Conservation (phyloP, 2,888 invertebrate species). For the Troglohyphantes excavatus region DNA sequence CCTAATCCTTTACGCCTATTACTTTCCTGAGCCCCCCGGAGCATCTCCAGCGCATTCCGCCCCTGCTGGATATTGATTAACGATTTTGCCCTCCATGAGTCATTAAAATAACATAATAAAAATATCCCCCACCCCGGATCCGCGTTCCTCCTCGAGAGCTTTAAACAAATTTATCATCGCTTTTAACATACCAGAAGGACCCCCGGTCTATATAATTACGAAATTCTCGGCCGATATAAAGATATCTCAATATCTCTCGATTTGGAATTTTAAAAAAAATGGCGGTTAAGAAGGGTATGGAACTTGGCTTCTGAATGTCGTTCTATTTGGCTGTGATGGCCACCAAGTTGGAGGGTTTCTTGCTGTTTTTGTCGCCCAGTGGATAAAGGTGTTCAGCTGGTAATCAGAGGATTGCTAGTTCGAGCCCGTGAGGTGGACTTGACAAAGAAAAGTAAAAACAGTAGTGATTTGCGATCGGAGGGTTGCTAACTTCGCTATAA, state of each 20-base stretch:
- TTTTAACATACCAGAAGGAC: constrained; percentile 38
- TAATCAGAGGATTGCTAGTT: too few relatives aligned
- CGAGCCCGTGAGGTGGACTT: too few relatives aligned
- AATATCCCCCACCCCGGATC: constrained; percentile 4
- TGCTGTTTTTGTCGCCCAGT: too few relatives aligned
- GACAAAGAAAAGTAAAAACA: too few relatives aligned
- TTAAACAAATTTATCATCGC: constrained; percentile 69
- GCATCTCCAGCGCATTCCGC: neutral
- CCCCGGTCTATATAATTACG: constrained; percentile 52
- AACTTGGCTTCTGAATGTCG: too few relatives aligned
- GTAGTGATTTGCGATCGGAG: too few relatives aligned
- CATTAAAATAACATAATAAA: constrained; percentile 72
- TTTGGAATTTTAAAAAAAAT: too few relatives aligned
- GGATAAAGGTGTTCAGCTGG: too few relatives aligned
- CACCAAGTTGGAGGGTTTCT: too few relatives aligned
- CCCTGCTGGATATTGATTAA: constrained; percentile 57
- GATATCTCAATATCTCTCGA: neutral
- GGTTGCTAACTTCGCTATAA: too few relatives aligned
- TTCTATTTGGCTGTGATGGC: too few relatives aligned
- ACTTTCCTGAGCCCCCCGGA: neutral
- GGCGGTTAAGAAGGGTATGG: too few relatives aligned
- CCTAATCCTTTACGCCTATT: constrained; percentile 24
- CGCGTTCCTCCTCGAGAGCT: neutral
- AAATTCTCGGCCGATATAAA: constrained; percentile 5
- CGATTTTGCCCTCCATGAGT: constrained; percentile 63